Conservation (phyloP, 2,113 vertebrate genomes). For the Phrynosoma blainvillii region DNA sequence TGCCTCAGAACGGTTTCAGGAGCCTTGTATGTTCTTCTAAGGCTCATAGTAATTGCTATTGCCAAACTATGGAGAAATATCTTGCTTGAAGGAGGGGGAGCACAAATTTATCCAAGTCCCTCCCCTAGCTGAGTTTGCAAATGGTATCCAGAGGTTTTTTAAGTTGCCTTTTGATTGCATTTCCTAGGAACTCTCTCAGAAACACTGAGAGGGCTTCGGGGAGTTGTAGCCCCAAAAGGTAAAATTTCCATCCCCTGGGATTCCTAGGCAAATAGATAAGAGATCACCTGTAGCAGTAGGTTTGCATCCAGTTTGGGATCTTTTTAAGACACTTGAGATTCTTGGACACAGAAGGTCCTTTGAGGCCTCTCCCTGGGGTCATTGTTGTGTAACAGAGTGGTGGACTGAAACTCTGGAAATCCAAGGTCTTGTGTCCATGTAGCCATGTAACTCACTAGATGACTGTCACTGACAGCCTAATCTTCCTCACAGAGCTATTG, state of each 20-base stretch:
- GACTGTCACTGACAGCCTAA: no score
- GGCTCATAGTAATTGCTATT: not conserved
- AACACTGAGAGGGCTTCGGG: not conserved
- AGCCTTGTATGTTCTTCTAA: not conserved
- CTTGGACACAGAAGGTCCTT: no score
- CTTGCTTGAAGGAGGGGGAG: not conserved
- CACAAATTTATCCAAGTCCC: not conserved
- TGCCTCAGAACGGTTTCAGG: not conserved
- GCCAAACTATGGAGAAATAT: not conserved
- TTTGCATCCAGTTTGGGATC: not conserved
- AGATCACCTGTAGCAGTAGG: not conserved
- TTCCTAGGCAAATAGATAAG: not conserved
- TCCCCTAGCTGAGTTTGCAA: not conserved
- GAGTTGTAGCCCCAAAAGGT: not conserved
- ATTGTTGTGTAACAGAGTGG: no score
- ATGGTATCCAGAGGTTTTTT: not conserved
- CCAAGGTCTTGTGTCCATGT: no score
- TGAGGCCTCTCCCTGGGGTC: no score
- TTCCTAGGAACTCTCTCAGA: no score
- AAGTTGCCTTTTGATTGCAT: not conserved
- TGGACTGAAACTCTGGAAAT: no score
- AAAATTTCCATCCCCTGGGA: not conserved
- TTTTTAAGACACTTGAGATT: not conserved
- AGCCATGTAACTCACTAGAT: no score
- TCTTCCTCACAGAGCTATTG: no score